Percentiles rank a stretch among this genome's conserved stretches.
Evolutionary conservation across 2,888 invertebrate species (phyloP).

Genomic region (Nephrotoma guestfalica): DNA sequence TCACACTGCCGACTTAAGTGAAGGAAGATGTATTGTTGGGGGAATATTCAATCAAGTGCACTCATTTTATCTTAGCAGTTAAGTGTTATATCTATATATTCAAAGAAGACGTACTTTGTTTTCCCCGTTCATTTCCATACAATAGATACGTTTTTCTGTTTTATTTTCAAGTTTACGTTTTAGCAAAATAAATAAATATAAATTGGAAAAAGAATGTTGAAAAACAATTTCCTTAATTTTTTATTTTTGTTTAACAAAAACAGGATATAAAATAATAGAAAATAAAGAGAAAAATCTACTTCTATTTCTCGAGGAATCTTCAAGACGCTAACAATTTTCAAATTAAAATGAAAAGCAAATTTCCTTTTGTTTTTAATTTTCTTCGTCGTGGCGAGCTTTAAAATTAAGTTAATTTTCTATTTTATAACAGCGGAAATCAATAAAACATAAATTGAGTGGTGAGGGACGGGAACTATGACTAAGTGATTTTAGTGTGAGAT

Average conservation of each 20-base stretch:
- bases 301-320: neutral
- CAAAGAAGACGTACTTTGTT: neutral
- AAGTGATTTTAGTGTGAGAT: neutral
- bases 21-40: neutral
- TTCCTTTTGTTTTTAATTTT: neutral
- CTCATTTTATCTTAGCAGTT: neutral
- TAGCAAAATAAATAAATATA: neutral
- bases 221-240: neutral
- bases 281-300: neutral
- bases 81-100: neutral
- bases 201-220: neutral
- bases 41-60: neutral
- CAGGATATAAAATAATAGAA: neutral
- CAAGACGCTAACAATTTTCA: neutral
- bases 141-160: neutral
- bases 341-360: neutral
- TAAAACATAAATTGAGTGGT: neutral
- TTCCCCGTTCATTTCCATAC: neutral
- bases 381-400: neutral
- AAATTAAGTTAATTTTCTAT: neutral
- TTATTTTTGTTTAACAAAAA: neutral
- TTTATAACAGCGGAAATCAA: neutral
- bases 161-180: neutral
- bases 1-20: neutral
- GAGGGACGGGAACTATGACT: neutral